Evolutionary conservation across 35 echinoderm and acorn worm species (phyloP).

Genomic region (Lytechinus variegatus): DNA sequence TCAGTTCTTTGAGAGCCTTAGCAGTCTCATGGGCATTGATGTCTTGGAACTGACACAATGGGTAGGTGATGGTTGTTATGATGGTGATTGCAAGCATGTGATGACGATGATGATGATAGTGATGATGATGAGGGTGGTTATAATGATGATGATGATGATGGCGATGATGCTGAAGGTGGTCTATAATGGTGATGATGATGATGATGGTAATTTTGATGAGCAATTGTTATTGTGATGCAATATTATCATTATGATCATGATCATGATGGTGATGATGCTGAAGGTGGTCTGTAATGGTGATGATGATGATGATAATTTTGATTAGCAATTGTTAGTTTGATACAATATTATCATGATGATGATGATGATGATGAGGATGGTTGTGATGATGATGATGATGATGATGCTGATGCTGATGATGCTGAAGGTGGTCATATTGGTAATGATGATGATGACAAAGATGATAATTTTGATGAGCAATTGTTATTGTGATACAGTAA

Average conservation of each 20-base stretch:
- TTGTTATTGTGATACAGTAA: too few species aligned
- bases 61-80: neutral
- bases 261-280: neutral
- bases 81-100: neutral
- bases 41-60: neutral
- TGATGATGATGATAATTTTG: neutral
- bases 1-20: constrained; percentile 50
- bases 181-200: neutral
- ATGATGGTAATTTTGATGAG: neutral
- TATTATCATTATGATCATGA: neutral
- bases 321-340: too few species aligned
- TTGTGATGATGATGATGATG: too few species aligned
- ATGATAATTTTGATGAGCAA: too few species aligned
- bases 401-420: neutral
- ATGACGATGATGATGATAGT: neutral
- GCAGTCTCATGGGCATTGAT: constrained; percentile 39
- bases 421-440: too few species aligned
- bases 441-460: too few species aligned
- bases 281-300: neutral
- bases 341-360: neutral
- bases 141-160: too few species aligned
- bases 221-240: too few species aligned
- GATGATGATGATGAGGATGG: neutral
- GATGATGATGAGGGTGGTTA: neutral
- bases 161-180: neutral